Conservation (phyloP, 2,113 vertebrate genomes). For the Cochlearius cochlearius region DNA sequence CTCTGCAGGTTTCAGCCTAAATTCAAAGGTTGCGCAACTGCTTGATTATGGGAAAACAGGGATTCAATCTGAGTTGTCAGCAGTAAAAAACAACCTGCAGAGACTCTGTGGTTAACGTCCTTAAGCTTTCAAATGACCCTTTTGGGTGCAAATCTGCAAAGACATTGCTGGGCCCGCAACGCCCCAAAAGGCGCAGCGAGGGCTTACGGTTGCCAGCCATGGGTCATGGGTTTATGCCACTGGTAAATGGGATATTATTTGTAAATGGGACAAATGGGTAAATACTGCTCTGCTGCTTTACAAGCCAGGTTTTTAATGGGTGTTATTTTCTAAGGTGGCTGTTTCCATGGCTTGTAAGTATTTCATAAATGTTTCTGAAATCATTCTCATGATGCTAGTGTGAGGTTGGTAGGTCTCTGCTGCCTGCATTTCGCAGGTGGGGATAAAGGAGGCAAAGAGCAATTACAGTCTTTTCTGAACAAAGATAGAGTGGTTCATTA, state of each 20-base stretch:
- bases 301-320: not conserved
- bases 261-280: not conserved
- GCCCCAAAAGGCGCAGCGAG: not conserved
- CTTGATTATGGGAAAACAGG: not conserved
- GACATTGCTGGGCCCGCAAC: not conserved
- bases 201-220: fast-evolving
- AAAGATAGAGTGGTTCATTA: conserved; percentile 56
- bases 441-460: not conserved
- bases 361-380: not conserved
- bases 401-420: conserved; percentile 5
- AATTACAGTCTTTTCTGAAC: conserved; percentile 46
- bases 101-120: not conserved
- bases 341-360: not conserved
- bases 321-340: not conserved
- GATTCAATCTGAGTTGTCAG: not conserved
- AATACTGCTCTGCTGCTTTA: not conserved
- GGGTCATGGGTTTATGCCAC: not conserved
- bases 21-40: not conserved
- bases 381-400: not conserved
- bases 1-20: not conserved
- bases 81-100: not conserved
- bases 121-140: not conserved
- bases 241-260: not conserved
- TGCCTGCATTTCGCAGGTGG: not conserved
- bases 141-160: not conserved